Percentiles rank a stretch among this genome's conserved stretches.
These are phyloP conservation scores for Leiothrix lutea DNA, from an alignment of 2,113 vertebrate species.

Conservation along the genomic window DNA sequence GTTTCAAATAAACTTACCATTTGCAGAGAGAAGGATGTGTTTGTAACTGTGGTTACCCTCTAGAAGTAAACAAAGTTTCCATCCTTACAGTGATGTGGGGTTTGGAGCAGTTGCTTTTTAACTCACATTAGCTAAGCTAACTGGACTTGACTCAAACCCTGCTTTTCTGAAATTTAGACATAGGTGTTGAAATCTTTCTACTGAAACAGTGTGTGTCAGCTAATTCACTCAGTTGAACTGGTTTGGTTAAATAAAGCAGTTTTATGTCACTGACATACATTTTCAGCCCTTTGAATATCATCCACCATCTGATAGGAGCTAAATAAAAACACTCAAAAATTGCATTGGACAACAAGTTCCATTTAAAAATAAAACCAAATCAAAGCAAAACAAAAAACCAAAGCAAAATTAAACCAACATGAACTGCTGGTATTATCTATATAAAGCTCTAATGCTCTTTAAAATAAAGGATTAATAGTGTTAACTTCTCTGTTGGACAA, in stretches of 20 bases:
- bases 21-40: background rate
- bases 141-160: background rate
- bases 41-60: background rate
- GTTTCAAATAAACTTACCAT: background rate
- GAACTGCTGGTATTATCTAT: constrained; percentile 5
- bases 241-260: constrained; percentile 13
- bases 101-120: background rate
- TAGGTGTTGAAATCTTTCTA: background rate
- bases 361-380: background rate
- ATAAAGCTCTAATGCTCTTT: constrained; percentile 10
- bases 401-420: background rate
- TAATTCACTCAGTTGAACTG: background rate
- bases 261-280: background rate
- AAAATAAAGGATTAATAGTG: background rate
- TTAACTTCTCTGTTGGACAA: constrained; percentile 11
- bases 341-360: background rate
- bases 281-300: background rate
- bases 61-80: background rate
- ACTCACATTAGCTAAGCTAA: background rate
- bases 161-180: background rate
- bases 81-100: background rate
- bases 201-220: background rate
- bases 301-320: background rate
- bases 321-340: constrained; percentile 15
- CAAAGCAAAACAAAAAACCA: background rate